These are phyloP conservation scores for Passer domesticus DNA, from an alignment of 2,113 vertebrate genomes.

Conservation along the genomic window DNA sequence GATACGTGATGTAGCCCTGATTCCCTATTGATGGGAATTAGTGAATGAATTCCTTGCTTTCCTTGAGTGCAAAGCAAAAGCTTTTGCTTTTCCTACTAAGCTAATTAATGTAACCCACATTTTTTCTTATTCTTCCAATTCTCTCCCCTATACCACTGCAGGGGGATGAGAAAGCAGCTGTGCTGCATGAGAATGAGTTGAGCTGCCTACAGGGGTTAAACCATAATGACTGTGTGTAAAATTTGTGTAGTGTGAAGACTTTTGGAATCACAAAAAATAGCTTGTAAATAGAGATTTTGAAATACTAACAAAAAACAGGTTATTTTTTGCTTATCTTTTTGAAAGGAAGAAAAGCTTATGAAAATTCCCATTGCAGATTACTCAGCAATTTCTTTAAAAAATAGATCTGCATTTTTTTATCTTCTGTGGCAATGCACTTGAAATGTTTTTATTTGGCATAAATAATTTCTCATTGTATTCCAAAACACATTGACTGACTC, in stretches of 20 bases:
- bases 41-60: background rate
- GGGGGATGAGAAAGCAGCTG: background rate
- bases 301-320: background rate
- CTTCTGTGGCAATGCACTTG: background rate
- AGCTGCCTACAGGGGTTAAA: background rate
- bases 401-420: background rate
- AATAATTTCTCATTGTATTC: background rate
- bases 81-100: background rate
- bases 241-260: background rate
- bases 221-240: background rate
- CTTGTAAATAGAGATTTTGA: background rate
- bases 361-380: background rate
- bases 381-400: background rate
- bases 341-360: background rate
- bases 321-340: background rate
- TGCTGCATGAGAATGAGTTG: background rate
- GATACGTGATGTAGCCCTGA: background rate
- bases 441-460: background rate
- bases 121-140: background rate
- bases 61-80: background rate
- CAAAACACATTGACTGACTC: background rate
- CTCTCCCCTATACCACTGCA: background rate
- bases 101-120: background rate
- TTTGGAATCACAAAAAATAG: background rate
- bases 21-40: background rate